phyloP scores from a whole-genome alignment of 1,140 invertebrate genomes.

The Homarus americanus region DNA sequence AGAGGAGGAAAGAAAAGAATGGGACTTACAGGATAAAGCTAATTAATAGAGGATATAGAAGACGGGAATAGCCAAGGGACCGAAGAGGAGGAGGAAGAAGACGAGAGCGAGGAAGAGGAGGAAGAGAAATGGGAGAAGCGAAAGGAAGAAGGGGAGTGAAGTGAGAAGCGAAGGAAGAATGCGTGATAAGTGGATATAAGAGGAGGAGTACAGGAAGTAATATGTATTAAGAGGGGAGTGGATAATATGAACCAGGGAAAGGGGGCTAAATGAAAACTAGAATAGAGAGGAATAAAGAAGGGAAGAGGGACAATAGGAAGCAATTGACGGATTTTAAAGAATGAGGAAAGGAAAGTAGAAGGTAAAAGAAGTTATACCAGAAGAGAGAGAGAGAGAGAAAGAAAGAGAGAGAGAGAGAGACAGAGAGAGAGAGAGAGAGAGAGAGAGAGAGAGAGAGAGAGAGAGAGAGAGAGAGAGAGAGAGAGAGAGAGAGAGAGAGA shows the following conservation, averaged over 20 bases:
- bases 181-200: no score
- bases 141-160: no score
- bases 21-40: no score
- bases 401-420: conserved; percentile 9
- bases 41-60: no score
- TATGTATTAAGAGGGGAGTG: not conserved
- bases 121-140: no score
- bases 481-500: not conserved
- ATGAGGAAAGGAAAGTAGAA: not conserved
- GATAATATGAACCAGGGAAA: conserved; percentile 9
- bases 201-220: no score
- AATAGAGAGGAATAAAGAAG: not conserved
- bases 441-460: conserved; percentile 15
- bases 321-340: not conserved
- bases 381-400: not conserved
- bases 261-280: not conserved
- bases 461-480: conserved; percentile 9
- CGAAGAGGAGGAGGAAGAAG: no score
- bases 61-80: no score
- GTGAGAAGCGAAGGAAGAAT: no score
- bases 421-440: conserved; percentile 24
- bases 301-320: conserved; percentile 9
- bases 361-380: not conserved
- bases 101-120: no score
- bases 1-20: no score